A percentile compares a stretch with the other conserved stretches of the same genome.
Evolutionary conservation across 2,113 vertebrate species (phyloP).

Genomic region (Phyllostomus hastatus): DNA sequence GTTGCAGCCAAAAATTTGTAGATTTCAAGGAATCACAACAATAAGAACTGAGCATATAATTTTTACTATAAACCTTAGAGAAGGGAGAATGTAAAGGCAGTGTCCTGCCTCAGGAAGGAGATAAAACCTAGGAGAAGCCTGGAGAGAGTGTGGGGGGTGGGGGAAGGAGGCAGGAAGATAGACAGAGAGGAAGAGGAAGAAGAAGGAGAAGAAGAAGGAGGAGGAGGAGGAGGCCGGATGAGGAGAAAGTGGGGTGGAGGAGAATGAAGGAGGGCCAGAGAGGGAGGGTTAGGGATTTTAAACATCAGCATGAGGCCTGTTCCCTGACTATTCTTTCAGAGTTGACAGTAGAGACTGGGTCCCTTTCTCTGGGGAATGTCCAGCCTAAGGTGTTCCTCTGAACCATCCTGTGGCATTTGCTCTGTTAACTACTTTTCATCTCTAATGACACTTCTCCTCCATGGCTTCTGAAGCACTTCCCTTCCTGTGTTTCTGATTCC

Average conservation of each 20-base stretch:
- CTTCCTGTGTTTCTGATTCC: not conserved
- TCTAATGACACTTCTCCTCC: not conserved
- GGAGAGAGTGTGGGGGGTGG: not conserved
- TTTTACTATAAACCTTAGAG: not conserved
- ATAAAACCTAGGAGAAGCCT: not conserved
- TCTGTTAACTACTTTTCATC: not conserved
- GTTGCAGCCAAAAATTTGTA: not conserved
- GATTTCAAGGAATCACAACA: not conserved
- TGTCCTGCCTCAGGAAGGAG: not conserved
- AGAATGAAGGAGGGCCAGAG: rapidly evolving
- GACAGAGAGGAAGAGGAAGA: not conserved
- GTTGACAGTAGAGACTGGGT: not conserved
- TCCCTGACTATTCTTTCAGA: not conserved
- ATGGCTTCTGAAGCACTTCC: not conserved
- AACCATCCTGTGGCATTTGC: too few species aligned
- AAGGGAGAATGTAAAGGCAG: not conserved
- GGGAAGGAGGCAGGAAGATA: rapidly evolving
- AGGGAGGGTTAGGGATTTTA: not conserved
- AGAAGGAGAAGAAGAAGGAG: not conserved
- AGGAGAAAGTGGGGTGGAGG: too few species aligned
- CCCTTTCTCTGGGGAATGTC: not conserved
- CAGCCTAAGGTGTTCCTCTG: not conserved
- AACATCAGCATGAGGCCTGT: not conserved
- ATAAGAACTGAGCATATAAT: not conserved
- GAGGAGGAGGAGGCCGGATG: too few species aligned